Evolutionary conservation across 2,888 invertebrate genomes (phyloP), one percentile per base, ranked within the genome.

Genomic region (Scaptomyza caliginosa): DNA sequence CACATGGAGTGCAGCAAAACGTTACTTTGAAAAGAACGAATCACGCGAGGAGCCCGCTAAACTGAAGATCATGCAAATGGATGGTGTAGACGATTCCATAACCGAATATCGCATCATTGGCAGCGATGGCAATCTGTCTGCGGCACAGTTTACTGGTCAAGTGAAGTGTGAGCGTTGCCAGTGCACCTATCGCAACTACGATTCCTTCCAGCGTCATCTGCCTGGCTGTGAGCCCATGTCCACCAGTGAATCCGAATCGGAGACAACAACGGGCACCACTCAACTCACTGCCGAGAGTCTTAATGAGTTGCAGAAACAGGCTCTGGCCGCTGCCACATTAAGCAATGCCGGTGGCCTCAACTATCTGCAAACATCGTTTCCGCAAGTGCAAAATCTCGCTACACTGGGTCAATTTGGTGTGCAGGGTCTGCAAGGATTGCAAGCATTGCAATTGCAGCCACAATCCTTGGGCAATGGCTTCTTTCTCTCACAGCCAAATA

Each of bases 121-220:
- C 88, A 67, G 92, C 60, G 92, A 93, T 28, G 93, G 93, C 19
- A 79, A 79, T 21, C 16, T 85, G 8, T 92, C 86, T 2, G 68
- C 77, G 24, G 76, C 73, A 0, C 83, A 88, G 63, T 92, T 93
- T 11, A 90, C 91, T 60, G 83, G 89, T 0, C 93, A 93, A 6
- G 97, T 97, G 0, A 95, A 96, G 82, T 98, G 98, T 90, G 94
- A 95, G 77, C 94, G 96, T 69, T 98, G 98, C 88, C 96, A 96
- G 82, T 95, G 97, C 86, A 96, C 96, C 2, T 97, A 96, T 86
- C 93, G 96, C 81, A 96, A 96, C 46, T 94, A 94, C 69, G 95
- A 95, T 63, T 96, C 96, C 52, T 97, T 95, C 86, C 95, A 96
- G 81, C 93, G 96, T 40, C 97, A 97, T 89, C 92, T 96, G 64